Evolutionary conservation across 1,140 invertebrate genomes (phyloP).

Genomic region (Tetragnatha versicolor): DNA sequence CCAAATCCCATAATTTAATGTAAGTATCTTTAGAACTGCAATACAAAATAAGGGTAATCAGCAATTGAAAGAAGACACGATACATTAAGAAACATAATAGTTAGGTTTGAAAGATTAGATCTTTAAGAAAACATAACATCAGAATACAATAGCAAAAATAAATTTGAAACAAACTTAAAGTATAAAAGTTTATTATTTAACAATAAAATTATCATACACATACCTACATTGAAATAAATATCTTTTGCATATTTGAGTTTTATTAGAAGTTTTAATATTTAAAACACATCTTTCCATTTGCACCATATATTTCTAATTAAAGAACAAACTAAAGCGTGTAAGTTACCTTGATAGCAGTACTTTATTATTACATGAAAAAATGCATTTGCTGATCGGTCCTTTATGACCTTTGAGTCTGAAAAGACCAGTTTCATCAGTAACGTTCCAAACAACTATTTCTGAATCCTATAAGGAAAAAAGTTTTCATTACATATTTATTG

Average conservation of each 20-base stretch:
- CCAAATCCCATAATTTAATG: conserved; percentile 97
- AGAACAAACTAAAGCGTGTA: neutral
- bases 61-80: too few relatives aligned
- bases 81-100: too few relatives aligned
- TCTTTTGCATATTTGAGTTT: too few relatives aligned
- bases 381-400: conserved; percentile 84
- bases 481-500: neutral
- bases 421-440: conserved; percentile 87
- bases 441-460: conserved; percentile 94
- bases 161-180: too few relatives aligned
- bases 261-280: too few relatives aligned
- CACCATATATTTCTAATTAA: neutral
- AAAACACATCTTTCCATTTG: neutral
- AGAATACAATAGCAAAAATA: too few relatives aligned
- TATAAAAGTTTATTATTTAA: too few relatives aligned
- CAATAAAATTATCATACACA: too few relatives aligned
- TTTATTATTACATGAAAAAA: conserved; percentile 79
- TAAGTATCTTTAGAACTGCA: conserved; percentile 89
- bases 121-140: too few relatives aligned
- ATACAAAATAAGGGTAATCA: too few relatives aligned
- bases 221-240: too few relatives aligned
- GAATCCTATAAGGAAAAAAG: conserved; percentile 54
- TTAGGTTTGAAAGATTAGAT: too few relatives aligned
- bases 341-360: conserved; percentile 75
- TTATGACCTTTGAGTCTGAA: conserved; percentile 92